Evolutionary conservation across 2,797 vertebrate species (phyloP).

Genomic region (Sphaeramia orbicularis): DNA sequence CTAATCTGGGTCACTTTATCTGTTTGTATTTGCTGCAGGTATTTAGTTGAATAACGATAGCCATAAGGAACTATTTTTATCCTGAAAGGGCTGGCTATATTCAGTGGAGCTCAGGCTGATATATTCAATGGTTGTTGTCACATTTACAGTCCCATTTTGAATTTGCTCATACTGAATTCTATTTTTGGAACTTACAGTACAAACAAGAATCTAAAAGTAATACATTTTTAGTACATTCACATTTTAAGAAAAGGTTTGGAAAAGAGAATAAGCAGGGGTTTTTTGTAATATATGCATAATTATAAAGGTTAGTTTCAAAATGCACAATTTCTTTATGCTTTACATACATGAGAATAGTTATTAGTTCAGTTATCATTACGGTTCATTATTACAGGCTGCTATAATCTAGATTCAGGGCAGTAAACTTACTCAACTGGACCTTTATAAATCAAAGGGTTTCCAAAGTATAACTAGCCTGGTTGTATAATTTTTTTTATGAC

Average conservation of each 20-base stretch:
- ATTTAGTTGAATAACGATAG: slow-evolving; percentile 64
- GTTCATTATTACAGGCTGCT: too few relatives aligned
- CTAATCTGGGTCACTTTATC: slow-evolving; percentile 82
- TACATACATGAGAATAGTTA: too few relatives aligned
- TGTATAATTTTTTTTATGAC: neutral
- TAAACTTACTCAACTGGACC: neutral
- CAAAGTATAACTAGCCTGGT: neutral
- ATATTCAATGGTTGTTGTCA: slow-evolving; percentile 2
- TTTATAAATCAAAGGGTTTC: slow-evolving; percentile 7
- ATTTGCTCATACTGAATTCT: neutral
- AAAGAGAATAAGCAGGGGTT: too few relatives aligned
- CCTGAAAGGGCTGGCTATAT: slow-evolving; percentile 17
- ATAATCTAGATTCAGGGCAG: neutral
- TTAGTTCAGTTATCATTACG: neutral
- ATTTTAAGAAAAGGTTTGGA: too few relatives aligned
- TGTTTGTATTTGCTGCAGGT: slow-evolving; percentile 74
- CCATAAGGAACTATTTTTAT: slow-evolving; percentile 33
- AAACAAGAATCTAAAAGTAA: neutral
- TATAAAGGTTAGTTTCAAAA: too few relatives aligned
- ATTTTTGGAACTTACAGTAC: neutral
- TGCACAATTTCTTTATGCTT: too few relatives aligned
- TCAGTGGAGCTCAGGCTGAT: slow-evolving; percentile 16
- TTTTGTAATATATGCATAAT: too few relatives aligned
- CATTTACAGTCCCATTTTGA: slow-evolving; percentile 4
- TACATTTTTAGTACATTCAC: neutral